Evolutionary conservation across 2,888 invertebrate genomes (phyloP).

Genomic region (Amaurobius ferox): DNA sequence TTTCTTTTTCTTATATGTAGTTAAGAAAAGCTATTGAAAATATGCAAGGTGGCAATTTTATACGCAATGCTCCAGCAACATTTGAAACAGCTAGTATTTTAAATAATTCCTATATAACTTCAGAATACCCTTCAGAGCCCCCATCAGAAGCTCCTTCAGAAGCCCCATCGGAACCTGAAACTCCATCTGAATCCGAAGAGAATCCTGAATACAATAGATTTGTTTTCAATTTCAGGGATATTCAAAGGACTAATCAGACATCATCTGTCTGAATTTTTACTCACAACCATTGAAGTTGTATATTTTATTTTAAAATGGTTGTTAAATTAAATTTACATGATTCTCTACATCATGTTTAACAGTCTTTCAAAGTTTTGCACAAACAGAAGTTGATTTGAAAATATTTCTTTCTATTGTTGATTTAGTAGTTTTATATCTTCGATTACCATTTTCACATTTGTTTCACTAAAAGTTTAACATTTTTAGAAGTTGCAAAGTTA

Average conservation of each 20-base stretch:
- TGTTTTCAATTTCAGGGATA: conserved; percentile 62
- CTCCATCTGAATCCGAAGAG: conserved; percentile 66
- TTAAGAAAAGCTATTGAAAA: conserved; percentile 68
- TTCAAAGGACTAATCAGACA: conserved; percentile 59
- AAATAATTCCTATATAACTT: conserved; percentile 45
- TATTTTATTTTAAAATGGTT: conserved; percentile 40
- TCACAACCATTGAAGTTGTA: conserved; percentile 19
- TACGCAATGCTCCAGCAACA: conserved; percentile 39
- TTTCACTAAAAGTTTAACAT: conserved; percentile 7
- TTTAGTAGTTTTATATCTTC: conserved; percentile 8
- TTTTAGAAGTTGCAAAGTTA: neutral
- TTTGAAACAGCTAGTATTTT: conserved; percentile 61
- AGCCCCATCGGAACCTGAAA: conserved; percentile 64
- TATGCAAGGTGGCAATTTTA: conserved; percentile 68
- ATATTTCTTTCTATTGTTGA: conserved; percentile 1
- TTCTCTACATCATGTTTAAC: conserved; percentile 65
- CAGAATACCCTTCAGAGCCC: conserved; percentile 63
- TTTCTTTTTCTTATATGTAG: conserved; percentile 28
- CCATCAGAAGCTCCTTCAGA: conserved; percentile 69
- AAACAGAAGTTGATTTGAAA: neutral
- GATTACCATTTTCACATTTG: neutral
- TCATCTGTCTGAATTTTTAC: conserved; percentile 61
- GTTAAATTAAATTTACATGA: conserved; percentile 45
- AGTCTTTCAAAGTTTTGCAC: conserved; percentile 9
- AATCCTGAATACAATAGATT: conserved; percentile 52